phyloP scores from a whole-genome alignment of 2,888 invertebrate species.

The Panzeria rudis region DNA sequence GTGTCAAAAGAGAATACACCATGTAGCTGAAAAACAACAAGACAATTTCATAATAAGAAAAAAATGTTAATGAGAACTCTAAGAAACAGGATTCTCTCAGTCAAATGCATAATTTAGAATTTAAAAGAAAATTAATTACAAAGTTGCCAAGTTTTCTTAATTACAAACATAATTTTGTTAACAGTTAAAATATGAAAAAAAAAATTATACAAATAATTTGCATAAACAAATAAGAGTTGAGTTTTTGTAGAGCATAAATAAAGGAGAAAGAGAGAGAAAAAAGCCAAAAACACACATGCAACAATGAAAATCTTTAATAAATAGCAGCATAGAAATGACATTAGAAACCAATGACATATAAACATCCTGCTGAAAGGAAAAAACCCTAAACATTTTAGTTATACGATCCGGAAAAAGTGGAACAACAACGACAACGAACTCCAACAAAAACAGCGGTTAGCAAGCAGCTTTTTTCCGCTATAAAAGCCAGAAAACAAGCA shows the following conservation, averaged over 20 bases:
- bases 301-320: not conserved
- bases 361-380: constrained; percentile 29
- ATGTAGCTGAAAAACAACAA: not conserved
- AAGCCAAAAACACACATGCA: not conserved
- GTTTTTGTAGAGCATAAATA: not conserved
- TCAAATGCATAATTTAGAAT: not conserved
- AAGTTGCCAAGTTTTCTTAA: constrained; percentile 11
- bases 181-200: not conserved
- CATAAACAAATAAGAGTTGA: not conserved
- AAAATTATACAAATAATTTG: not conserved
- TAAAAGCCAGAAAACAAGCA: constrained; percentile 14
- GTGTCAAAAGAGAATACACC: not conserved
- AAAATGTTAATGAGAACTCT: not conserved
- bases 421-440: constrained; percentile 10
- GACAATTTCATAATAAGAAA: not conserved
- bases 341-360: constrained; percentile 15
- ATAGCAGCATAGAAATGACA: not conserved
- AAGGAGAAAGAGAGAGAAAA: not conserved
- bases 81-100: not conserved
- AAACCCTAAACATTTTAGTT: constrained; percentile 2
- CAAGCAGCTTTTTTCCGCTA: not conserved
- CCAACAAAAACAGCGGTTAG: not conserved
- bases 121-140: constrained; percentile 15
- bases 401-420: constrained; percentile 47
- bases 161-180: not conserved